Percentiles rank a stretch among this genome's conserved stretches.
Conservation (phyloP, 1,140 invertebrate species). For the Drosophila subpulchrella region DNA sequence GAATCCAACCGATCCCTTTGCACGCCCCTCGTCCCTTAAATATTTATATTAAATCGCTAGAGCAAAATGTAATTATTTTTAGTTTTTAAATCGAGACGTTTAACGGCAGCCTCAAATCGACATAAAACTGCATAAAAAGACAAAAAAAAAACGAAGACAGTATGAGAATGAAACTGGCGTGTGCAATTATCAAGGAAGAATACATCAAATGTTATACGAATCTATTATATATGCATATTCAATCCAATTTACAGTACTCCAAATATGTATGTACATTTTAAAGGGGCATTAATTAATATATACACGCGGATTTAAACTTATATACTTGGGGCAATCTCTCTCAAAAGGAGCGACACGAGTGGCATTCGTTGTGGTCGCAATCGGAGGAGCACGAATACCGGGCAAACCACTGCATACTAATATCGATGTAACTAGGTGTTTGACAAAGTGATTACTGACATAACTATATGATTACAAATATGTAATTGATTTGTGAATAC, state of each 20-base stretch:
- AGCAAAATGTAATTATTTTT: slow-evolving; percentile 34
- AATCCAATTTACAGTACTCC: slow-evolving; percentile 60
- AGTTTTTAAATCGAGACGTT: slow-evolving; percentile 43
- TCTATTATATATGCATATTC: slow-evolving; percentile 68
- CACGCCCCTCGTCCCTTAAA: slow-evolving; percentile 20
- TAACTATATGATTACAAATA: slow-evolving; percentile 53
- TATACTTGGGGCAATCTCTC: slow-evolving; percentile 46
- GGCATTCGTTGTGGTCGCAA: slow-evolving; percentile 48
- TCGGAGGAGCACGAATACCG: slow-evolving; percentile 39
- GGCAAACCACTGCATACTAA: slow-evolving; percentile 41
- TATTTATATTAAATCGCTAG: slow-evolving; percentile 23
- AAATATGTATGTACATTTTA: slow-evolving; percentile 65
- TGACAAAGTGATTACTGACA: slow-evolving; percentile 73
- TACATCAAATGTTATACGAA: slow-evolving; percentile 60
- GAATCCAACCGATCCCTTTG: slow-evolving; percentile 28
- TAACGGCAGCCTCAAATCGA: slow-evolving; percentile 31
- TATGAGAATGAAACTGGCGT: slow-evolving; percentile 36
- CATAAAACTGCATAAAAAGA: slow-evolving; percentile 35
- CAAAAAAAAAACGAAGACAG: slow-evolving; percentile 29
- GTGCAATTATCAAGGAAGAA: slow-evolving; percentile 53
- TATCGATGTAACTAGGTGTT: slow-evolving; percentile 62
- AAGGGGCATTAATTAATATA: slow-evolving; percentile 59
- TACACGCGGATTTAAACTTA: slow-evolving; percentile 43
- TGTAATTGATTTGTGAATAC: slow-evolving; percentile 73
- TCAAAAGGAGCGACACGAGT: slow-evolving; percentile 36